Evolutionary conservation across 2,113 vertebrate species (phyloP).

Genomic region (Vidua chalybeata): DNA sequence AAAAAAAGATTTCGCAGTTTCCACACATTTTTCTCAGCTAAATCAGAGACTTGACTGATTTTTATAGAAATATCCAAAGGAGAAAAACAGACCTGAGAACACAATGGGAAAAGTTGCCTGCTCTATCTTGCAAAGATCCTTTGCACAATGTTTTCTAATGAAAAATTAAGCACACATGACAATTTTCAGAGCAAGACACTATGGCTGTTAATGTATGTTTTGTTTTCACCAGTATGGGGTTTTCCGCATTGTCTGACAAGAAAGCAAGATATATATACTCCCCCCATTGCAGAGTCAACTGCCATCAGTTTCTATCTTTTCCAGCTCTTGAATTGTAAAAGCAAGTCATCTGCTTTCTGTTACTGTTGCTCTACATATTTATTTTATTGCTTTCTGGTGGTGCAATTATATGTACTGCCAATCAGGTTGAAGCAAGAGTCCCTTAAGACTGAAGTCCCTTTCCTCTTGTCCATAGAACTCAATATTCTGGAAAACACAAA

Average conservation of each 20-base stretch:
- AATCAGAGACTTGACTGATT: neutral
- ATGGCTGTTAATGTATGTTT: neutral
- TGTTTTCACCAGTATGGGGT: neutral
- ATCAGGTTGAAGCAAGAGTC: neutral
- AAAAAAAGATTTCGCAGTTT: neutral
- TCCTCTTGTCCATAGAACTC: neutral
- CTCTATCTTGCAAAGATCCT: neutral
- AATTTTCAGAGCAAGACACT: neutral
- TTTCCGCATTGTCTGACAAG: neutral
- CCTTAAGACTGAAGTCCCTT: neutral
- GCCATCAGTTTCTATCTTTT: neutral
- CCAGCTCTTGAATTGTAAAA: conserved; percentile 18
- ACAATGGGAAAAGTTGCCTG: neutral
- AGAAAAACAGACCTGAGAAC: conserved; percentile 15
- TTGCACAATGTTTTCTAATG: neutral
- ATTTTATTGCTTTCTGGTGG: conserved; percentile 37
- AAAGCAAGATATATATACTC: neutral
- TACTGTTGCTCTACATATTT: conserved; percentile 10
- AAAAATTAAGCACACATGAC: neutral
- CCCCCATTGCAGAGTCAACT: neutral
- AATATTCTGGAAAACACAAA: conserved; percentile 16
- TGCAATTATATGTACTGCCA: neutral
- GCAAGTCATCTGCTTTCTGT: conserved; percentile 56
- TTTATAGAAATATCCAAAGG: neutral
- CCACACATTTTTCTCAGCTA: conserved; percentile 10